These are phyloP conservation scores for Morus bassanus DNA, from an alignment of 2,797 vertebrate species.

Conservation along the genomic window DNA sequence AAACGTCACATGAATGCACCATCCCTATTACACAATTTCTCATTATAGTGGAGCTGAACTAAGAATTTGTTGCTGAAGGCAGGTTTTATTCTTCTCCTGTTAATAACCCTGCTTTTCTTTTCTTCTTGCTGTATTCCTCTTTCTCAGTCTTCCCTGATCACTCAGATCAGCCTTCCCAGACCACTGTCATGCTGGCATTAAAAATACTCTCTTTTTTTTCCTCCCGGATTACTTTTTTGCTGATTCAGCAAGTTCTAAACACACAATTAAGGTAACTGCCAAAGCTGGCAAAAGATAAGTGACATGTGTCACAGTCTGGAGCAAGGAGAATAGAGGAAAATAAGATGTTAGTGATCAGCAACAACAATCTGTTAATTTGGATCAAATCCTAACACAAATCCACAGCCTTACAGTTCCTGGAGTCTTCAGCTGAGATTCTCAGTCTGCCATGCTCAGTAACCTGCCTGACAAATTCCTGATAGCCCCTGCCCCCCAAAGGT, in stretches of 20 bases:
- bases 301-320: neutral
- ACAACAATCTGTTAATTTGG: neutral
- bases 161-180: neutral
- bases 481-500: neutral
- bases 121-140: neutral
- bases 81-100: neutral
- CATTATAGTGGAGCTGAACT: neutral
- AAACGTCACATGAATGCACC: neutral
- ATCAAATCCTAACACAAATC: neutral
- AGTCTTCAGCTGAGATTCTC: neutral
- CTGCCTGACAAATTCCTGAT: neutral
- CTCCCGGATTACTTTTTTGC: neutral
- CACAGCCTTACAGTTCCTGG: neutral
- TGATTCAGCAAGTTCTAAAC: neutral
- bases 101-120: neutral
- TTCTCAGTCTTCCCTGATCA: neutral
- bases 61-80: neutral
- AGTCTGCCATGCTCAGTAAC: neutral
- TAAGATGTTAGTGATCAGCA: neutral
- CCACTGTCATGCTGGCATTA: neutral
- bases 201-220: neutral
- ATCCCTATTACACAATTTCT: neutral
- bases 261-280: neutral
- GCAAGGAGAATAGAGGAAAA: neutral
- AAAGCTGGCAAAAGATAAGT: neutral